Evolutionary conservation across 2,888 invertebrate genomes (phyloP), one percentile per base, ranked within the genome.

Genomic region (Conistra vaccinii): DNA sequence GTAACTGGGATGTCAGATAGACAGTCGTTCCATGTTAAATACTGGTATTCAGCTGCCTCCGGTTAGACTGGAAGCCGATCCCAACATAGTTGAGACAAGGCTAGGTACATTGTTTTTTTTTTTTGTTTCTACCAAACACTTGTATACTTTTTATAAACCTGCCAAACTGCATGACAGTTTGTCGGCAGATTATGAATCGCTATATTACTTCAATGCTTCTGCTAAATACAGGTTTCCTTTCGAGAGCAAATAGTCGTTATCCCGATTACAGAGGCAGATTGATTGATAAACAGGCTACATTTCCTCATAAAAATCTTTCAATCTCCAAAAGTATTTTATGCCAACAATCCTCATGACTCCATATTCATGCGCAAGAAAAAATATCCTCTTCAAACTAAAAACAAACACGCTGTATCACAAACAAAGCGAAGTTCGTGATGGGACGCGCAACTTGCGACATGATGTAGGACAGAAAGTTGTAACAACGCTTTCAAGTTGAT

Each of bases 401-500:
- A 91, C 87, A 89, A 89, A 89, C 87, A 87, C 87, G 76, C 80
- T 82, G 83, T 86, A 87, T 85, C 73, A 76, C 76, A 82, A 78
- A 88, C 87, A 86, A 87, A 81, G 85, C 76, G 58, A 83, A 87
- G 86, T 88, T 88, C 51, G 76, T 80, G 74, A 76, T 72, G 85
- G 69, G 57, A 67, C 73, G 69, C 76, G 69, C 75, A 84, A 87
- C 81, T 87, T 74, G 80, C 78, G 81, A 79, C 75, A 70, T 78
- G 77, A 78, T 69, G 69, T 83, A 72, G 63, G 63, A 73, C 71
- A 76, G 55, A 85, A 86, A 85, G 78, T 85, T 88, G 68, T 79
- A 78, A 67, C 84, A 57, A 76, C 90, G 93, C 94, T 94, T 92
- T 95, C 92, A 93, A 91, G 87, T 90, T 93, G 94, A 95, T 95